Evolutionary conservation across 2,797 vertebrate species (phyloP), one percentile per base, ranked within the genome.

Genomic region (Scomberomorus guttatus): DNA sequence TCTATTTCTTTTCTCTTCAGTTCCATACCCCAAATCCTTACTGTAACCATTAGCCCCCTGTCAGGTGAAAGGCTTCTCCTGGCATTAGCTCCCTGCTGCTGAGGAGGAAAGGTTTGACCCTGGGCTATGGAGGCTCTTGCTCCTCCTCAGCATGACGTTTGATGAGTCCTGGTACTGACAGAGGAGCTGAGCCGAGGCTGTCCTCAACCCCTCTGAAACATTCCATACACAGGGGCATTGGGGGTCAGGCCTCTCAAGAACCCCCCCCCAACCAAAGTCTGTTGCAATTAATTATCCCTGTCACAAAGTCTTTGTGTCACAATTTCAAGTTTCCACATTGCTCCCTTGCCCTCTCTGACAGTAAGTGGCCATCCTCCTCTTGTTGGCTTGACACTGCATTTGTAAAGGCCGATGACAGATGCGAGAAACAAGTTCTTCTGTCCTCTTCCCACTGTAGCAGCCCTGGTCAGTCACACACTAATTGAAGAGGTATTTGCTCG

Each of bases 211-310:
- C 63, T 65, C 29, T 22, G 79, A 89, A 81, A 82, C 78, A 62
- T 81, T 64, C 44, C 20, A 44, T 58, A 77, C 70, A 39, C 46
- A 8, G 37, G 81, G 80, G 60, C 75, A 44, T 6, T 39, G 60
- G 29, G 55, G 88, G 87, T 92, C 91, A 90, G 39, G 17, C 75
- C 79, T 79, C 82, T 80, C 42, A 77, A 84, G 83, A 79, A 60
- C 78, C 44, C 55, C 66, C 44, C 18, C 79, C 66, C 17, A 74
- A 67, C 60, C 52, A 77, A 79, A 86, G 62, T 85, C 82, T 84
- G 81, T 70, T 72, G 70, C 88, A 83, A 88, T 93, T 94, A 95
- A 94, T 90, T 82, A 85, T 85, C 70, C 81, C 80, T 63, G 84
- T 93, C 85, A 83, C 70, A 69, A 78, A 85, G 80, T 83, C 76